A percentile compares a stretch with the other conserved stretches of the same genome.
Evolutionary conservation across 2,888 invertebrate species (phyloP).

Genomic region (Platycheirus albimanus): DNA sequence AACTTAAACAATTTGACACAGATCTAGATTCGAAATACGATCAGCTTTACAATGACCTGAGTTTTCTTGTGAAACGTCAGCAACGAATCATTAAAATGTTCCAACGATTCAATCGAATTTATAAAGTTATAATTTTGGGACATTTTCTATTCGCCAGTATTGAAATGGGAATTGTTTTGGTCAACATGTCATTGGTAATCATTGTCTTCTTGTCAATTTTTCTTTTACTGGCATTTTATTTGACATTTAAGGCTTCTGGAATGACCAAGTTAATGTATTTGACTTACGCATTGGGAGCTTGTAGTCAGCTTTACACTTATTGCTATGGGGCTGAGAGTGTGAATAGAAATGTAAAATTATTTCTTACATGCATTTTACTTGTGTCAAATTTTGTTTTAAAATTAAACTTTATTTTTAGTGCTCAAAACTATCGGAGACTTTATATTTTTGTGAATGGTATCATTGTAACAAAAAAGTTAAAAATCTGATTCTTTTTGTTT

Average conservation of each 20-base stretch:
- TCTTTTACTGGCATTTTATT: background rate
- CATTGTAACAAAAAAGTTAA: slow-evolving; percentile 3
- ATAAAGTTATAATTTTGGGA: slow-evolving; percentile 36
- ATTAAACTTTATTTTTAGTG: slow-evolving; percentile 28
- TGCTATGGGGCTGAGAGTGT: slow-evolving; percentile 56
- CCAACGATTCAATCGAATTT: slow-evolving; percentile 25
- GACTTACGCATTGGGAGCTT: slow-evolving; percentile 33
- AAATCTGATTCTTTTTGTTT: slow-evolving; percentile 20
- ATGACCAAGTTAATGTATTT: slow-evolving; percentile 26
- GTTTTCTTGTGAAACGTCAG: slow-evolving; percentile 31
- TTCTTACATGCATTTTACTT: too few species aligned
- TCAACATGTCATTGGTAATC: slow-evolving; percentile 41
- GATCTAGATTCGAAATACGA: too few species aligned
- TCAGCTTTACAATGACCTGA: slow-evolving; percentile 13
- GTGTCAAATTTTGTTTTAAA: too few species aligned
- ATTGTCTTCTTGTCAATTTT: too few species aligned
- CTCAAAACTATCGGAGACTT: background rate
- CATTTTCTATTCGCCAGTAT: slow-evolving; percentile 56
- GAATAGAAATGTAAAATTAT: slow-evolving; percentile 37
- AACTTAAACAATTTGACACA: too few species aligned
- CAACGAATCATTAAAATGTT: slow-evolving; percentile 32
- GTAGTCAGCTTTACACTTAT: slow-evolving; percentile 43
- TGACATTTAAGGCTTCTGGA: slow-evolving; percentile 45
- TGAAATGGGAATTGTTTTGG: slow-evolving; percentile 40
- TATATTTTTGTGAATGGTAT: slow-evolving; percentile 59